Evolutionary conservation across 2,888 invertebrate species (phyloP).

Genomic region (Phrixothrix hirtus): DNA sequence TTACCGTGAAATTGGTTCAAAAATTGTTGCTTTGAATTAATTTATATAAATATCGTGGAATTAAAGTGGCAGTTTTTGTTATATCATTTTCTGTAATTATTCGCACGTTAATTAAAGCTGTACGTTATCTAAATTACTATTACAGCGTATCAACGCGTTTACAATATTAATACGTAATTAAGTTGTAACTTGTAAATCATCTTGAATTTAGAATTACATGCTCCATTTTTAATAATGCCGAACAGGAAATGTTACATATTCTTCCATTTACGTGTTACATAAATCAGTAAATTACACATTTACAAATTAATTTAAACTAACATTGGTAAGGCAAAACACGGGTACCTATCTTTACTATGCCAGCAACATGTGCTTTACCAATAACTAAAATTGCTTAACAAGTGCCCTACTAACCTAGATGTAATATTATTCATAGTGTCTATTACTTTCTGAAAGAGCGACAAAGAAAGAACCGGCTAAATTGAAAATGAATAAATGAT

Average conservation of each 20-base stretch:
- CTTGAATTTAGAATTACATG: no score
- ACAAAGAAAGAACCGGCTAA: constrained; percentile 21
- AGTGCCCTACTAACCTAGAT: constrained; percentile 39
- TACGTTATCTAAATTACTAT: background rate
- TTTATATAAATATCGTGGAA: no score
- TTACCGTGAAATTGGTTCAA: background rate
- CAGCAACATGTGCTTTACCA: constrained; percentile 22
- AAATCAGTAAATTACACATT: background rate
- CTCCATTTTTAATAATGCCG: no score
- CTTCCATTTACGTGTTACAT: background rate
- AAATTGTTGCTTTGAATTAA: background rate
- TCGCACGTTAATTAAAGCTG: background rate
- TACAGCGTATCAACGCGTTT: background rate
- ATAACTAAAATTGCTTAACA: constrained; percentile 36
- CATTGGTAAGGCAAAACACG: no score
- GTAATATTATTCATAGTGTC: constrained; percentile 30
- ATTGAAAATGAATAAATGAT: constrained; percentile 22
- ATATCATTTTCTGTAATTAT: background rate
- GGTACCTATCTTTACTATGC: no score
- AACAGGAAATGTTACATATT: no score
- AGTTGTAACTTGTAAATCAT: background rate
- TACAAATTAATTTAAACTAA: background rate
- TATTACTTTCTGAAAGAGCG: constrained; percentile 15
- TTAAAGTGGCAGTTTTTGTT: no score
- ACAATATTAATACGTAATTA: background rate